phyloP scores from a whole-genome alignment of 2,113 vertebrate species.

The Gorsachius goisagi region DNA sequence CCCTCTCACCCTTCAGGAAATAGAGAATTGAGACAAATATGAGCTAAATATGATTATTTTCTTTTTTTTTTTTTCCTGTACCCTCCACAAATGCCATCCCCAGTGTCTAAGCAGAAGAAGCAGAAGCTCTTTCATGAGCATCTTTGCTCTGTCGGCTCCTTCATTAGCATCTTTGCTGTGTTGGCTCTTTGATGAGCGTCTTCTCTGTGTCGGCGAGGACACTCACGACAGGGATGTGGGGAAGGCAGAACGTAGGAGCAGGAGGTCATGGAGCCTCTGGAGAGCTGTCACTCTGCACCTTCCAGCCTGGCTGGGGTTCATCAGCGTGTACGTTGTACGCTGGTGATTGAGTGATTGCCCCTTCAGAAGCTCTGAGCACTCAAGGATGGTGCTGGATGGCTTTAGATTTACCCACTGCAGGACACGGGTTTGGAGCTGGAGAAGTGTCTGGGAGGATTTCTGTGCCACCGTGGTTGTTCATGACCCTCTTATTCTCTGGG shows the following conservation, averaged over 20 bases:
- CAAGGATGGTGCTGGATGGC: not conserved
- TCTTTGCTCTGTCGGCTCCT: not conserved
- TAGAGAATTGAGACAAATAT: not conserved
- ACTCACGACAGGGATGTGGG: not conserved
- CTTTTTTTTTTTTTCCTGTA: not conserved
- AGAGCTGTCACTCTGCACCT: not conserved
- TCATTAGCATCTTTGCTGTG: not conserved
- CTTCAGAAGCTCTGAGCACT: not conserved
- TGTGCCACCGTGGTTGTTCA: not conserved
- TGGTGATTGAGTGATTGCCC: not conserved
- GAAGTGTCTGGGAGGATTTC: not conserved
- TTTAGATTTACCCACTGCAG: not conserved
- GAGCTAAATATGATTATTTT: not conserved
- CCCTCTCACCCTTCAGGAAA: not conserved
- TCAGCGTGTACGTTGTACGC: accelerated
- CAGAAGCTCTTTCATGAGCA: not conserved
- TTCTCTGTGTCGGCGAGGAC: not conserved
- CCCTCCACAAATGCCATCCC: not conserved
- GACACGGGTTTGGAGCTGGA: not conserved
- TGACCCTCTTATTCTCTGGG: not conserved
- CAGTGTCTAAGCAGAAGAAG: not conserved
- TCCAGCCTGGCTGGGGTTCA: not conserved
- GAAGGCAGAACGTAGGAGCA: not conserved
- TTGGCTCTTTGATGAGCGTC: not conserved
- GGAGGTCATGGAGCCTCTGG: not conserved